Conservation (phyloP, 1,140 invertebrate genomes). For the Andricus grossulariae region DNA sequence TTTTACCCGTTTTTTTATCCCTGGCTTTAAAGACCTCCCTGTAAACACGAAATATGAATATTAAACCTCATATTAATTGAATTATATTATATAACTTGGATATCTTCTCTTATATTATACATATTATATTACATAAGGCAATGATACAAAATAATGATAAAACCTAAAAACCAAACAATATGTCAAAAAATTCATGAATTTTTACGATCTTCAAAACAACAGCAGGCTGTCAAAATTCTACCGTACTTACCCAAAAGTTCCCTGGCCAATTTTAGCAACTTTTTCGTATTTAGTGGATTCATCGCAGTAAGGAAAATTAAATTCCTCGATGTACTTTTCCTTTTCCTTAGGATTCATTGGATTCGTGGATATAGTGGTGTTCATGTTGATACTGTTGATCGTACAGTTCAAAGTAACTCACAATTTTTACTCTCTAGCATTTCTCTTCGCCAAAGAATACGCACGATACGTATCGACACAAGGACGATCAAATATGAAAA, state of each 20-base stretch:
- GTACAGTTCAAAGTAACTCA: no score
- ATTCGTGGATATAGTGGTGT: neutral
- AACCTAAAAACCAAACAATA: neutral
- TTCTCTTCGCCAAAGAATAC: no score
- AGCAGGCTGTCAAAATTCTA: no score
- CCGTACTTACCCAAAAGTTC: conserved; percentile 90
- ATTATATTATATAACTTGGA: no score
- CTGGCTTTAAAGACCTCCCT: conserved; percentile 99
- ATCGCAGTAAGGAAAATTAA: conserved; percentile 93
- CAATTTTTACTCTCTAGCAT: no score
- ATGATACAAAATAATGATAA: neutral
- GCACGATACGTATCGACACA: no score
- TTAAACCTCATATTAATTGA: neutral
- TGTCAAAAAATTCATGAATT: neutral
- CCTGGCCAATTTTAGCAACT: conserved; percentile 98
- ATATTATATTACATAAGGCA: neutral
- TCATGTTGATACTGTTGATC: no score
- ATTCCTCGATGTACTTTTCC: conserved; percentile 92
- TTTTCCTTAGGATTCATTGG: conserved; percentile 83
- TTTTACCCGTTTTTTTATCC: conserved; percentile 89
- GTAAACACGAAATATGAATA: conserved; percentile 57
- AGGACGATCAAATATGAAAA: no score
- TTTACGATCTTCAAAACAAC: no score
- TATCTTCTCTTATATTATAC: no score
- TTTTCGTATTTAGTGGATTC: conserved; percentile 97